Evolutionary conservation across 2,888 invertebrate species (phyloP).

Genomic region (Tiphia femorata): DNA sequence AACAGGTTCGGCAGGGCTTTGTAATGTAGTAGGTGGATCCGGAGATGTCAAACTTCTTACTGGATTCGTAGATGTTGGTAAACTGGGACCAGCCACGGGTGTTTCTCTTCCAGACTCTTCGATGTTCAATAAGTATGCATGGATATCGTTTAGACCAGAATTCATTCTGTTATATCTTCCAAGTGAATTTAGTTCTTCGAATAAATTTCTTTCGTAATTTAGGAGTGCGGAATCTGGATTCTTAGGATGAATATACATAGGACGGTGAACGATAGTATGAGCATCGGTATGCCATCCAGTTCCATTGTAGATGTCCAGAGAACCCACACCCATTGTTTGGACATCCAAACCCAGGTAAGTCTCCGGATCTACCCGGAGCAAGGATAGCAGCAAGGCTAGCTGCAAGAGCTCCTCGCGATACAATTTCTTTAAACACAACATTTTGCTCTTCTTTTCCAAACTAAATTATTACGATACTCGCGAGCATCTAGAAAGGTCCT

Average conservation of each 20-base stretch:
- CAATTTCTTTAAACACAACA: constrained; percentile 87
- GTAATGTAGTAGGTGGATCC: constrained; percentile 47
- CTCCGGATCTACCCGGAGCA: constrained; percentile 83
- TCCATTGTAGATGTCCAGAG: constrained; percentile 75
- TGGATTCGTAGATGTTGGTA: constrained; percentile 43
- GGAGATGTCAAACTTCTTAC: constrained; percentile 49
- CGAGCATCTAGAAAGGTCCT: neutral
- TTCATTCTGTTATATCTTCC: constrained; percentile 74
- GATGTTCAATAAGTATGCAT: constrained; percentile 76
- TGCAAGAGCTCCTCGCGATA: constrained; percentile 86
- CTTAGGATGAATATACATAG: constrained; percentile 79
- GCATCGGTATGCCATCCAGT: constrained; percentile 78
- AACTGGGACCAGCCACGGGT: constrained; percentile 50
- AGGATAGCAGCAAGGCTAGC: constrained; percentile 83
- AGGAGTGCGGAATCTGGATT: constrained; percentile 79
- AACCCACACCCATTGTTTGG: constrained; percentile 69
- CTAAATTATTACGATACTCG: neutral
- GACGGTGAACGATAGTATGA: constrained; percentile 71
- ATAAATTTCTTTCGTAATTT: constrained; percentile 80
- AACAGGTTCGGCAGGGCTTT: constrained; percentile 45
- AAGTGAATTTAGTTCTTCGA: constrained; percentile 80
- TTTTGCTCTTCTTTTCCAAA: constrained; percentile 64
- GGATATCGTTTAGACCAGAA: constrained; percentile 71
- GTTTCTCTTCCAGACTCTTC: constrained; percentile 62
- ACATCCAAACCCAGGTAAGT: constrained; percentile 76